Evolutionary conservation across 2,797 vertebrate genomes (phyloP).

Genomic region (Pangasius mekongensis): DNA sequence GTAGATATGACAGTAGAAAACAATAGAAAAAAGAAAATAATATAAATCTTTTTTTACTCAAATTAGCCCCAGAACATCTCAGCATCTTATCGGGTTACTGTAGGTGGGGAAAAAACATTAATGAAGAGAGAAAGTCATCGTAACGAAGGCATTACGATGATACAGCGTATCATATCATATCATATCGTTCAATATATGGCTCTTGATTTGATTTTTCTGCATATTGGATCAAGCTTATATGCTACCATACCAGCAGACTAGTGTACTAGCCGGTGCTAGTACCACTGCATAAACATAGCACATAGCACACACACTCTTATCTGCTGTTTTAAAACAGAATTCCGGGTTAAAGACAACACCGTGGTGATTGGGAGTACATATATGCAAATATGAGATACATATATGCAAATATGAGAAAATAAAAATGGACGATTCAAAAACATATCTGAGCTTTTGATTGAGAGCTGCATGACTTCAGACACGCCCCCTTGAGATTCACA

Average conservation of each 20-base stretch:
- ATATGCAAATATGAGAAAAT: background rate
- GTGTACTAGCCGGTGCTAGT: background rate
- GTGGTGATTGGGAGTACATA: background rate
- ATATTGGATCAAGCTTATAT: background rate
- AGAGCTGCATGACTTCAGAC: background rate
- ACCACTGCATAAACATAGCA: background rate
- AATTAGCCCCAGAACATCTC: background rate
- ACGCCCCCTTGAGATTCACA: constrained; percentile 6
- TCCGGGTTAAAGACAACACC: background rate
- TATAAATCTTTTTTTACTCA: background rate
- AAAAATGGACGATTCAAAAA: background rate
- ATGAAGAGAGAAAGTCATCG: background rate
- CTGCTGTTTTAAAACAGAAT: background rate
- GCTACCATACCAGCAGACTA: too few species aligned
- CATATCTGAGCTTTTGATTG: background rate
- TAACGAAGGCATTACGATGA: background rate
- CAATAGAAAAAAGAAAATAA: background rate
- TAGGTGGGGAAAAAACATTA: background rate
- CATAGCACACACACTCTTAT: background rate
- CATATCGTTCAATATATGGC: background rate
- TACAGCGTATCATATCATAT: background rate
- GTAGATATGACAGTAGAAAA: background rate
- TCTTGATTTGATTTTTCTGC: background rate
- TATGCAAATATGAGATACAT: background rate
- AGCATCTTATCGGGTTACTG: background rate